Conservation (phyloP, 2,797 vertebrate genomes). For the Dipus sagitta region DNA sequence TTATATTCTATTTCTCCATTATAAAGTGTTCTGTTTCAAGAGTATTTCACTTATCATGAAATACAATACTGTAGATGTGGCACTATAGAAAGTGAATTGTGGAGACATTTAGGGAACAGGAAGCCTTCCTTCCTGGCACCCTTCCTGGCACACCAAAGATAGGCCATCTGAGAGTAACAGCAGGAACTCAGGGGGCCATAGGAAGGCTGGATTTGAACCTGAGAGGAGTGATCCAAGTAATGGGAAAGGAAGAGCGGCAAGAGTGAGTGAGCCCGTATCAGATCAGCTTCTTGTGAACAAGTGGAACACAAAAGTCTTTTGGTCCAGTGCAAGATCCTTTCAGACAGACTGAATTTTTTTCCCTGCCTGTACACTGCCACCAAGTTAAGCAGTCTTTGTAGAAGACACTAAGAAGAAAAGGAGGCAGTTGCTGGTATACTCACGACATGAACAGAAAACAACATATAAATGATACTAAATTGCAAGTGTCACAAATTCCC, state of each 20-base stretch:
- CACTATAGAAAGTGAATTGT: neutral
- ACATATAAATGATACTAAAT: neutral
- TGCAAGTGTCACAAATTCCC: neutral
- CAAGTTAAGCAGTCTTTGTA: neutral
- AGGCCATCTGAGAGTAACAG: neutral
- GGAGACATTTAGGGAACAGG: neutral
- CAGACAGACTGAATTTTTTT: neutral
- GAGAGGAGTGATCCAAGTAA: neutral
- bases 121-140: neutral
- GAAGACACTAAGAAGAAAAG: neutral
- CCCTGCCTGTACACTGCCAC: neutral
- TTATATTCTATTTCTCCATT: neutral
- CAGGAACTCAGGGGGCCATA: neutral
- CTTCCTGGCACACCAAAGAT: neutral
- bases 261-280: neutral
- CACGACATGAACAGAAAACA: neutral
- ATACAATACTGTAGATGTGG: neutral
- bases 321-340: too few relatives aligned
- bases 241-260: neutral
- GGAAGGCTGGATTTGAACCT: neutral
- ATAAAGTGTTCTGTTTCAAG: constrained; percentile 13
- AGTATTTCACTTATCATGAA: neutral
- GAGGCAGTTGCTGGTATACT: neutral
- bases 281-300: neutral
- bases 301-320: too few relatives aligned